Conservation (phyloP, 2,888 invertebrate species). For the Leucozona laternaria region DNA sequence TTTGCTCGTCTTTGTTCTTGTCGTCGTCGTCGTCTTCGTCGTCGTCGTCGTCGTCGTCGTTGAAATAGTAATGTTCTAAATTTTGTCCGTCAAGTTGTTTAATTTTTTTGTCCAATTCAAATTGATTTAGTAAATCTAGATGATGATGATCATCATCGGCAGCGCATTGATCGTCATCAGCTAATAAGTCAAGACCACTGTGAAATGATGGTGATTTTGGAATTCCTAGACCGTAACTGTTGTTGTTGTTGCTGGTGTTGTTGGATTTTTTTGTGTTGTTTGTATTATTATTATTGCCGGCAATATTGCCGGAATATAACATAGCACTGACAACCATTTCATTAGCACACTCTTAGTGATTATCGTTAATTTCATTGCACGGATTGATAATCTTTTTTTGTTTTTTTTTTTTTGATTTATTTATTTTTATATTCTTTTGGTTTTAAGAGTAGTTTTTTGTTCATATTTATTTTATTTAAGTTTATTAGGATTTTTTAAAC, state of each 20-base stretch:
- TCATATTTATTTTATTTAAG: slow-evolving; percentile 15
- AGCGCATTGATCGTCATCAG: slow-evolving; percentile 85
- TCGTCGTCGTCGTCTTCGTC: slow-evolving; percentile 27
- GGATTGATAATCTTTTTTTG: slow-evolving; percentile 44
- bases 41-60: slow-evolving; percentile 18
- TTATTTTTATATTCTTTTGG: slow-evolving; percentile 34
- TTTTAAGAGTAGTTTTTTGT: slow-evolving; percentile 16
- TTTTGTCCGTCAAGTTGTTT: slow-evolving; percentile 38
- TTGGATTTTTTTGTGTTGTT: slow-evolving; percentile 68
- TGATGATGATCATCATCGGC: slow-evolving; percentile 31
- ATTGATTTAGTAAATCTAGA: slow-evolving; percentile 60
- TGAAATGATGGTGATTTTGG: slow-evolving; percentile 95
- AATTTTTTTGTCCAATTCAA: slow-evolving; percentile 40
- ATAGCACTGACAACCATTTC: slow-evolving; percentile 84
- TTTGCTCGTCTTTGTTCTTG: slow-evolving; percentile 17
- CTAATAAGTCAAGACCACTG: slow-evolving; percentile 92
- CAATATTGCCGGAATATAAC: slow-evolving; percentile 83
- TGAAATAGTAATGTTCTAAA: slow-evolving; percentile 40
- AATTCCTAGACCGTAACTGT: slow-evolving; percentile 86
- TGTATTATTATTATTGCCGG: slow-evolving; percentile 78
- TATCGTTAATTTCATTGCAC: slow-evolving; percentile 78
- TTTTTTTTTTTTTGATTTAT: slow-evolving; percentile 27
- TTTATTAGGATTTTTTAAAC: neutral
- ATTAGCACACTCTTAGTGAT: slow-evolving; percentile 80
- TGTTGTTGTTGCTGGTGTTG: slow-evolving; percentile 83